Percentiles rank a stretch among this genome's conserved stretches.
Conservation (phyloP, 2,797 vertebrate genomes). For the Babyrousa celebensis region DNA sequence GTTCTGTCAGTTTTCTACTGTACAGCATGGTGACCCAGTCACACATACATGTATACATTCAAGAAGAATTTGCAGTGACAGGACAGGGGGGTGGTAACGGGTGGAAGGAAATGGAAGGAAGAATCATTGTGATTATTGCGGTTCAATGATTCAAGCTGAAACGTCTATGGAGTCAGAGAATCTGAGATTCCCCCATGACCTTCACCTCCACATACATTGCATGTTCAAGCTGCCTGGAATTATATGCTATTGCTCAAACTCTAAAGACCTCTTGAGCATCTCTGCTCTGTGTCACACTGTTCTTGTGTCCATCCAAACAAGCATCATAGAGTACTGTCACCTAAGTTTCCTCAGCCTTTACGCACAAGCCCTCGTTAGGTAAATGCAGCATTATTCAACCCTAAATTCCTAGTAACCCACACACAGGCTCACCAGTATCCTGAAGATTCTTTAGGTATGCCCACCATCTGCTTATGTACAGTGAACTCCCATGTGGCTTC, state of each 20-base stretch:
- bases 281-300: background rate
- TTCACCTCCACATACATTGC: background rate
- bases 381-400: background rate
- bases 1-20: too few species aligned
- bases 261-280: background rate
- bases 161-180: background rate
- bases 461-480: background rate
- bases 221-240: background rate
- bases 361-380: fast-evolving
- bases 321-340: background rate
- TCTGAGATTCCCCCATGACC: background rate
- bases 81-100: fast-evolving
- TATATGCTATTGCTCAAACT: background rate
- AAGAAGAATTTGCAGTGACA: background rate
- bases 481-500: background rate
- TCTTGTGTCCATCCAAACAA: background rate
- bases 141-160: background rate
- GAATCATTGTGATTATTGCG: fast-evolving
- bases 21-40: too few species aligned
- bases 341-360: background rate
- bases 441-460: background rate
- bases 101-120: background rate
- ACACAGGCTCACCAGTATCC: background rate
- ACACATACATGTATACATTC: too few species aligned
- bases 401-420: background rate